A percentile compares a stretch with the other conserved stretches of the same genome.
Conservation (phyloP, 2,888 invertebrate species). For the Phalera bucephala region DNA sequence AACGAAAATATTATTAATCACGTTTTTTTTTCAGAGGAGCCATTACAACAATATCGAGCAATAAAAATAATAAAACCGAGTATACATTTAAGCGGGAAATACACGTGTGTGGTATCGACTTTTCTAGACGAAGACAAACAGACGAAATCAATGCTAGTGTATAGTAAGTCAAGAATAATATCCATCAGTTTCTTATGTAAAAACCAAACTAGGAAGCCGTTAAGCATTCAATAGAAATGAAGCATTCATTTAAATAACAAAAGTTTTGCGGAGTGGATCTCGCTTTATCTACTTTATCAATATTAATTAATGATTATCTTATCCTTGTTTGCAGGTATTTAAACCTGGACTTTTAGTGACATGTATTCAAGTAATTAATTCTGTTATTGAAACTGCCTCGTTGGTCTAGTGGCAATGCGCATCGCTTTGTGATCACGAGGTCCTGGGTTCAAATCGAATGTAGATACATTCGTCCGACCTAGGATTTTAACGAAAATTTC, state of each 20-base stretch:
- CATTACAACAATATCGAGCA: constrained; percentile 83
- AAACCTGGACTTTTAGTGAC: constrained; percentile 2
- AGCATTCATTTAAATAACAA: constrained; percentile 3
- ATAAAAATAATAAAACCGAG: constrained; percentile 86
- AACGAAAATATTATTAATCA: constrained; percentile 5
- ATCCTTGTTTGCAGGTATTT: constrained; percentile 5
- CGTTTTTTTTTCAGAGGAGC: constrained; percentile 72
- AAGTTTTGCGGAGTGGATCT: constrained; percentile 1
- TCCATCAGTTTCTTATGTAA: not conserved
- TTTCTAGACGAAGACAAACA: constrained; percentile 84
- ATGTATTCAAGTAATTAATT: too few species aligned
- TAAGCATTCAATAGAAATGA: constrained; percentile 1
- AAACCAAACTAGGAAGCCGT: not conserved
- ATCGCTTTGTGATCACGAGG: too few species aligned
- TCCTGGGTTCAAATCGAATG: too few species aligned
- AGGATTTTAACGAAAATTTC: too few species aligned
- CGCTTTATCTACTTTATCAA: constrained; percentile 2
- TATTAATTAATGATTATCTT: constrained; percentile 7
- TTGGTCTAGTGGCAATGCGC: too few species aligned
- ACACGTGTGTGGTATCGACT: constrained; percentile 87
- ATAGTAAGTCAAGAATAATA: constrained; percentile 80
- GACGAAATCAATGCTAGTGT: constrained; percentile 85
- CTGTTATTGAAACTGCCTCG: too few species aligned
- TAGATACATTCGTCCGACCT: too few species aligned
- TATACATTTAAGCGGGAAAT: constrained; percentile 86